These are phyloP conservation scores for Hippocampus zosterae DNA, from an alignment of 2,113 vertebrate genomes.

Conservation along the genomic window DNA sequence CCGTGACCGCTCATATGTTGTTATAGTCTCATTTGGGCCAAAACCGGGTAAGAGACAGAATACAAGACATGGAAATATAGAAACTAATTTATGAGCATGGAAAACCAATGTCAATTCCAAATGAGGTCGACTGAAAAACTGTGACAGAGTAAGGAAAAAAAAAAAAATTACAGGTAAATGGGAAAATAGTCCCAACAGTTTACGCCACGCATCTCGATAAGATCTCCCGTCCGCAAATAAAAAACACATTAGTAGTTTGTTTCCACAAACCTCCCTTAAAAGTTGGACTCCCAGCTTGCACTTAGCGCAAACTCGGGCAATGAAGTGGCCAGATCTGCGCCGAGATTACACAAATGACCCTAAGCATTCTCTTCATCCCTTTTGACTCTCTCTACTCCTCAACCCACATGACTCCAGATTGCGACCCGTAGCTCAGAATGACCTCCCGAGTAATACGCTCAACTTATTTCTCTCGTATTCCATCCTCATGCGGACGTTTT, in stretches of 20 bases:
- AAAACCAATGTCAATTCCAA: conserved; percentile 11
- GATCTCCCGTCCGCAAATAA: conserved; percentile 63
- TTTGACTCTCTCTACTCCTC: conserved; percentile 30
- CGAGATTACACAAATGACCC: conserved; percentile 60
- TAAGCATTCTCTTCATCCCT: conserved; percentile 35
- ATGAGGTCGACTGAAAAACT: background rate
- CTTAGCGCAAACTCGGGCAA: conserved; percentile 48
- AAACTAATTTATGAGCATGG: background rate
- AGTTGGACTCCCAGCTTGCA: conserved; percentile 45
- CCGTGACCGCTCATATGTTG: conserved; percentile 3
- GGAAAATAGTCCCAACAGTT: conserved; percentile 59
- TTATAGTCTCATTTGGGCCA: conserved; percentile 1
- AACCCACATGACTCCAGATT: conserved; percentile 13
- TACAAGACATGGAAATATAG: conserved; percentile 11
- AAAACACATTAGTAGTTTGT: conserved; percentile 70
- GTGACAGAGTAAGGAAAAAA: conserved; percentile 8
- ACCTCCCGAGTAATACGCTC: conserved; percentile 35
- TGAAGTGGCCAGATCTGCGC: conserved; percentile 53
- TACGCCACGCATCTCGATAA: conserved; percentile 52
- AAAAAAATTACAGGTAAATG: conserved; percentile 13
- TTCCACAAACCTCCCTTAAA: conserved; percentile 53
- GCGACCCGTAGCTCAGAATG: conserved; percentile 19
- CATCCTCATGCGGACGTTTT: conserved; percentile 1
- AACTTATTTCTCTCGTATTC: conserved; percentile 3
- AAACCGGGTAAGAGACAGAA: background rate